Base-by-base conservation (phyloP, 1,140 invertebrate genomes). In the Drosophila teissieri region DNA sequence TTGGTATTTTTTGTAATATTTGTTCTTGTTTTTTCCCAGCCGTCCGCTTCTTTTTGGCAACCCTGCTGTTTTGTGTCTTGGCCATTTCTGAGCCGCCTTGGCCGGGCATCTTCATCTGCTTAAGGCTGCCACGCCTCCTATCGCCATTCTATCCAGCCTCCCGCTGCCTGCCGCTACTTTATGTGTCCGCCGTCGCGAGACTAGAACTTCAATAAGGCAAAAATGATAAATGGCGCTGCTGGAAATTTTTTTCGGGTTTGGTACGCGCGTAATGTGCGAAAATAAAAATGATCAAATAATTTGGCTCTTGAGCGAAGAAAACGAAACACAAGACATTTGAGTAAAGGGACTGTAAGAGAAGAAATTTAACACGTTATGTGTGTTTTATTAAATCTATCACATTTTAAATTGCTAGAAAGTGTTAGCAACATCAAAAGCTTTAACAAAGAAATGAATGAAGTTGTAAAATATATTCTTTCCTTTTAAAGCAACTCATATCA, bases 1-100 rank as follows among this genome's bases (percentile, higher is more conserved):
- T 54, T 19, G 34, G 34, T 42, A 57, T 72, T 74, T 65, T 74
- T 64, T 46, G 69, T 53, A 46, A 56, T 54, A 65, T 55, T 60
- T 34, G 42, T 75, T 67, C 55, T 45, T 67, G 37, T 57, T 61
- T 63, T 51, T 39, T 61, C 44, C 40, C 12, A 7, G 22, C 31
- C 14, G 44, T 39, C 44, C 11, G n/a, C 44, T 46, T 51, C 52
- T 24, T 57, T 84, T 89, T 89, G 80, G 84, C 84, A 84, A 84
- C 76, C 84, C 84, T 89, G 84, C 84, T 88, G 84, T 88, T 88
- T 84, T 80, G 80, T 88, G 84, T 89, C 84, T 88, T 80, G 53
- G 73, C 77, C 68, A 40, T 57, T 76, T 76, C 61, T 75, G 39
- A 48, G 67, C 55, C 51, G 54, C 55, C 73, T 69, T 78, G 76